Evolutionary conservation across 2,888 invertebrate genomes (phyloP), one percentile per base, ranked within the genome.

Genomic region (Cheilosia impressa): DNA sequence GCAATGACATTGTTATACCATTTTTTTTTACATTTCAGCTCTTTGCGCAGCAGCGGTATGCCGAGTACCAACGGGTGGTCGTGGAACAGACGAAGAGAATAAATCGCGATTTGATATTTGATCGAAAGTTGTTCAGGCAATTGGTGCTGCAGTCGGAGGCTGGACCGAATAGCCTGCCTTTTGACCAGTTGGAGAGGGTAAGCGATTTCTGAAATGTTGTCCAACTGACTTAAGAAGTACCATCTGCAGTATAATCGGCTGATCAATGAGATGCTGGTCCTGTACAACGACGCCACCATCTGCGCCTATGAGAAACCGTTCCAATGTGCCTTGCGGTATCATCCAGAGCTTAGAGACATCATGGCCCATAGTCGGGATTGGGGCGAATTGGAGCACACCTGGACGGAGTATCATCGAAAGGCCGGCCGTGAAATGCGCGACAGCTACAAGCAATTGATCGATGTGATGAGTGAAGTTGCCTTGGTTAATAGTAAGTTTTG

Each of bases 401-500:
- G 98, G 98, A 95, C 96, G 0, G 97, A 97, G 90, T 98, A 98
- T 96, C 94, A 98, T 88, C 94, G 98, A 88, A 95, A 96, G 87
- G 97, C 97, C 0, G 97, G 96, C 0, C 94, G 95, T 73, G 94
- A 96, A 89, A 94, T 97, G 91, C 93, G 96, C 84, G 96, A 97
- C 87, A 93, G 96, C 41, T 97, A 95, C 88, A 96, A 96, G 82
- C 96, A 97, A 91, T 92, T 97, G 77, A 95, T 96, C 0, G 95
- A 95, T 68, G 91, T 97, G 58, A 96, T 96, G 77, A 97, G 97
- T 89, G 96, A 97, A 83, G 96, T 96, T 5, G 96, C 97, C 0
- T 93, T 93, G 89, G 93, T 95, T 6, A 97, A 97, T 88, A 97
- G 97, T 97, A 93, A 94, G 96, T 94, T 34, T 10, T 53, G 2